These are phyloP conservation scores for Lacanobia wlatinum DNA, from an alignment of 2,888 invertebrate genomes.

Conservation along the genomic window DNA sequence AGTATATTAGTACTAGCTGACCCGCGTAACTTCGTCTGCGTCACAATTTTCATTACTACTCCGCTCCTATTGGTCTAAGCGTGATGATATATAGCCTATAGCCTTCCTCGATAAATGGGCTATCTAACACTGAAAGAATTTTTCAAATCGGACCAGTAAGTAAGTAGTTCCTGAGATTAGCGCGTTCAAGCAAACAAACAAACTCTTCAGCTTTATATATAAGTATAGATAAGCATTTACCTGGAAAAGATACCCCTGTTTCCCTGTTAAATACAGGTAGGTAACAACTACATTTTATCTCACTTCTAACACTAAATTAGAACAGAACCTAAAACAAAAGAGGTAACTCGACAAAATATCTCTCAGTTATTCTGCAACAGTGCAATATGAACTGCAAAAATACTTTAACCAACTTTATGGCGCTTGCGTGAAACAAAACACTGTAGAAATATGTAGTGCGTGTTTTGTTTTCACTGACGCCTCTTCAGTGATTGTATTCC, in stretches of 20 bases:
- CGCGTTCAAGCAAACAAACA: too few relatives aligned
- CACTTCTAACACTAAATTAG: not conserved
- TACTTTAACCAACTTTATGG: not conserved
- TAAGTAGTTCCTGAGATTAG: too few relatives aligned
- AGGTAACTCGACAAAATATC: not conserved
- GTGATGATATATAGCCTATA: too few relatives aligned
- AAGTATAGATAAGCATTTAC: too few relatives aligned
- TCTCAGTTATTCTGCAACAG: slow-evolving; percentile 1
- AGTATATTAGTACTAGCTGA: too few relatives aligned
- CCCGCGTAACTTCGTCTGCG: too few relatives aligned
- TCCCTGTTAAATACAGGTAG: not conserved
- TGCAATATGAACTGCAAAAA: slow-evolving; percentile 1
- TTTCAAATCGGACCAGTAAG: too few relatives aligned
- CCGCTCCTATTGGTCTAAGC: too few relatives aligned
- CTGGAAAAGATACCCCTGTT: not conserved
- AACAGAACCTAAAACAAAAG: not conserved
- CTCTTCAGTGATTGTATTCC: not conserved
- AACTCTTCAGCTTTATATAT: too few relatives aligned
- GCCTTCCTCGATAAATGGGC: too few relatives aligned
- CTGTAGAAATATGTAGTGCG: not conserved
- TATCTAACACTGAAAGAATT: too few relatives aligned
- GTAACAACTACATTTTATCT: not conserved
- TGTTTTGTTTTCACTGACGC: not conserved
- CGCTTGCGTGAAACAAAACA: not conserved
- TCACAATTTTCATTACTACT: too few relatives aligned